phyloP scores from a whole-genome alignment of 2,113 vertebrate species.

The Hypomesus transpacificus region DNA sequence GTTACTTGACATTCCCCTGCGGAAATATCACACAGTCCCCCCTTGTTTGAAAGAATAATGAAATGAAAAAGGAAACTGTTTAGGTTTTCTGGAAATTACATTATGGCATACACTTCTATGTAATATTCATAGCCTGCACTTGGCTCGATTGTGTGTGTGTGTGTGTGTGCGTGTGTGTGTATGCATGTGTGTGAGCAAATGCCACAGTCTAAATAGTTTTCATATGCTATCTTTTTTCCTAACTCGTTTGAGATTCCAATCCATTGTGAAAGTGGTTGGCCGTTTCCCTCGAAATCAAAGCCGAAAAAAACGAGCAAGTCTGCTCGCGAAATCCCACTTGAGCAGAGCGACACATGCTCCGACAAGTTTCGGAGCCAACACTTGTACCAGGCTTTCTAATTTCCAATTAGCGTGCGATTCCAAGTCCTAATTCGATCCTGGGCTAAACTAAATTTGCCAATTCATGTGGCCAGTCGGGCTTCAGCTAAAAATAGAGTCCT shows the following conservation, averaged over 20 bases:
- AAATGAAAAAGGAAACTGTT: slow-evolving; percentile 3
- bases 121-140: slow-evolving; percentile 25
- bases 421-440: slow-evolving; percentile 47
- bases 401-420: slow-evolving; percentile 61
- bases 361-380: slow-evolving; percentile 45
- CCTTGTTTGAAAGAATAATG: slow-evolving; percentile 1
- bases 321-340: slow-evolving; percentile 46
- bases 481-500: neutral
- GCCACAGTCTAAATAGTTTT: slow-evolving; percentile 26
- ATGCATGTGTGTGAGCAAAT: neutral
- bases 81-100: slow-evolving; percentile 32
- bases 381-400: slow-evolving; percentile 55
- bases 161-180: neutral
- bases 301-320: slow-evolving; percentile 33
- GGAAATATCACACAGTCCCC: neutral
- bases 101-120: slow-evolving; percentile 7
- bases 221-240: slow-evolving; percentile 14
- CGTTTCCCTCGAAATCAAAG: slow-evolving; percentile 29
- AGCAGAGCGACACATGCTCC: slow-evolving; percentile 62
- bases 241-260: slow-evolving; percentile 37
- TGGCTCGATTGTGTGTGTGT: neutral
- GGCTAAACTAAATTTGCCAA: slow-evolving; percentile 52
- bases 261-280: slow-evolving; percentile 33
- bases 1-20: slow-evolving; percentile 8
- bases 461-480: slow-evolving; percentile 40